Percentiles rank a stretch among this genome's conserved stretches.
Evolutionary conservation across 2,888 invertebrate species (phyloP).

Genomic region (Drosophila longiperda): DNA sequence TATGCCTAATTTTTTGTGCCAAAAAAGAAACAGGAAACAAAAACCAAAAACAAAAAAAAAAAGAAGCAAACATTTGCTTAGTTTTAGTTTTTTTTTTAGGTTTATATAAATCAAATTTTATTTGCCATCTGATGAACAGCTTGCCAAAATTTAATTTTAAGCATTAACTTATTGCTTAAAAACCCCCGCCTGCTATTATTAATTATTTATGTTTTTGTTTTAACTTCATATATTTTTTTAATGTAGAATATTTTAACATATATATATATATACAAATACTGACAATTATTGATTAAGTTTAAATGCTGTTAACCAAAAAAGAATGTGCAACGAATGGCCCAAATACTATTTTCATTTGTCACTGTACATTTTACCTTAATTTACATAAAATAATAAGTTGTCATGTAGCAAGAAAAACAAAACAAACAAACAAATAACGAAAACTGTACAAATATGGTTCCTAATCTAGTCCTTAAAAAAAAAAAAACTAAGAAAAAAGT

Average conservation of each 20-base stretch:
- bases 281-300: slow-evolving; percentile 21
- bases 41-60: background rate
- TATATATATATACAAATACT: background rate
- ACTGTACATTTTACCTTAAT: slow-evolving; percentile 69
- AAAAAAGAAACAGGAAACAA: slow-evolving; percentile 29
- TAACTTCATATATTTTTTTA: slow-evolving; percentile 20
- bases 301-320: slow-evolving; percentile 64
- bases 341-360: slow-evolving; percentile 45
- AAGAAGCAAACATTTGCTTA: slow-evolving; percentile 18
- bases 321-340: slow-evolving; percentile 43
- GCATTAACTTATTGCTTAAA: slow-evolving; percentile 50
- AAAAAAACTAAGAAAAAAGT: slow-evolving; percentile 16
- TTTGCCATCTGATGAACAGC: slow-evolving; percentile 70
- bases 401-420: slow-evolving; percentile 31
- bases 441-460: slow-evolving; percentile 85
- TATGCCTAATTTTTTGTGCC: slow-evolving; percentile 68
- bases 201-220: slow-evolving; percentile 41
- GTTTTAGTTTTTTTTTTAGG: slow-evolving; percentile 13
- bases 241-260: background rate
- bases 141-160: slow-evolving; percentile 70
- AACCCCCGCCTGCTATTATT: slow-evolving; percentile 48
- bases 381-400: slow-evolving; percentile 51
- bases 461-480: slow-evolving; percentile 84
- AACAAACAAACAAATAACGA: slow-evolving; percentile 63
- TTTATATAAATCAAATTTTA: slow-evolving; percentile 36